Conservation (phyloP, 2,888 invertebrate species). For the Drosophila parthenogenetica region DNA sequence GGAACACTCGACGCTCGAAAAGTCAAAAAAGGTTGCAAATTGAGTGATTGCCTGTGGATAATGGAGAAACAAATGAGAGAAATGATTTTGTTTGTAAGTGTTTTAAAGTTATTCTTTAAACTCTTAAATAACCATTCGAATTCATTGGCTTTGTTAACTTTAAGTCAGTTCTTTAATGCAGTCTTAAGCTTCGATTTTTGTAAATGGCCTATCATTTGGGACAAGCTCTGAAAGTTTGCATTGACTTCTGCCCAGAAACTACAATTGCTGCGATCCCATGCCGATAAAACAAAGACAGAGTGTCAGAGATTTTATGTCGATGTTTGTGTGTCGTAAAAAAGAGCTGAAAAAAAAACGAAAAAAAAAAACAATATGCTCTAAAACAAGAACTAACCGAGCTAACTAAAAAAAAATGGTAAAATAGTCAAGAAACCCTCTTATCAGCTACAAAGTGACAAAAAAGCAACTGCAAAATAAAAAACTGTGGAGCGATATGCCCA, state of each 20-base stretch:
- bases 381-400: conserved; percentile 43
- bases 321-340: conserved; percentile 77
- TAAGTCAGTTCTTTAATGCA: conserved; percentile 7
- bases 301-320: conserved; percentile 70
- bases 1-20: conserved; percentile 50
- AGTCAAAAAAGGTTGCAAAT: conserved; percentile 49
- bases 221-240: conserved; percentile 25
- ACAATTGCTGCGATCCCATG: conserved; percentile 38
- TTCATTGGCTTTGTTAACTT: neutral
- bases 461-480: conserved; percentile 31
- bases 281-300: conserved; percentile 48
- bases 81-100: neutral
- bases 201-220: conserved; percentile 11
- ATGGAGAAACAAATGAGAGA: conserved; percentile 34
- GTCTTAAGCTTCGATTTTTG: conserved; percentile 12
- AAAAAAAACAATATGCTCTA: conserved; percentile 65
- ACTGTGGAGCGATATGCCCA: conserved; percentile 58
- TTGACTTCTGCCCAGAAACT: conserved; percentile 31
- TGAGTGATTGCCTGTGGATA: conserved; percentile 47
- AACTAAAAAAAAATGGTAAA: conserved; percentile 42
- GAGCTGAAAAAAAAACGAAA: conserved; percentile 32
- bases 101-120: neutral
- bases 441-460: conserved; percentile 69
- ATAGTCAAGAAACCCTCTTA: conserved; percentile 75
- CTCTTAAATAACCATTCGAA: neutral